phyloP scores from a whole-genome alignment of 2,888 invertebrate genomes.

The Nymphalis c-album region DNA sequence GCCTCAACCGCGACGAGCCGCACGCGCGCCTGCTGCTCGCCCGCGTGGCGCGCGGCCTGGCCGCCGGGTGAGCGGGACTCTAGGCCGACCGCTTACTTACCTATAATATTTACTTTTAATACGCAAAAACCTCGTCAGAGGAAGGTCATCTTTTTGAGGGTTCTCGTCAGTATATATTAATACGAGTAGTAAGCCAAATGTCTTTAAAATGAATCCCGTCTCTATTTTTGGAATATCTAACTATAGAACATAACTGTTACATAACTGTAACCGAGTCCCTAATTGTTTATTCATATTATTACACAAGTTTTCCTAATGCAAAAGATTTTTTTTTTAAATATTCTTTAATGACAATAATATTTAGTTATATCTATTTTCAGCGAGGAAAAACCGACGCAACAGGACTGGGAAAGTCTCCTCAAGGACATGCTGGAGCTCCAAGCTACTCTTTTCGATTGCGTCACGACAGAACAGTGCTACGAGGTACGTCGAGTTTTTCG shows the following conservation, averaged over 20 bases:
- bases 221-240: too few relatives aligned
- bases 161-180: too few relatives aligned
- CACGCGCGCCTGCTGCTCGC: conserved; percentile 56
- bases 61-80: conserved; percentile 16
- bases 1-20: conserved; percentile 45
- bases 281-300: too few relatives aligned
- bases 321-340: neutral
- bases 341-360: neutral
- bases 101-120: too few relatives aligned
- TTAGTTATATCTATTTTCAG: conserved; percentile 41
- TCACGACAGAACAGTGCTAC: conserved; percentile 79
- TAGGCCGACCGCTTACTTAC: neutral
- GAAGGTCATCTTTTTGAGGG: too few relatives aligned
- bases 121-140: too few relatives aligned
- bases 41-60: conserved; percentile 37
- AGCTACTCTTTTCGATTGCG: conserved; percentile 79
- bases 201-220: too few relatives aligned
- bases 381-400: conserved; percentile 59
- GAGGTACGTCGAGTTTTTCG: conserved; percentile 53
- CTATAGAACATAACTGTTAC: too few relatives aligned
- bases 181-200: too few relatives aligned
- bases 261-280: too few relatives aligned
- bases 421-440: conserved; percentile 85
- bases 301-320: neutral
- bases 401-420: conserved; percentile 85